Evolutionary conservation across 2,797 vertebrate genomes (phyloP), one percentile per base, ranked within the genome.

Genomic region (Amblyopsis hoosieri): DNA sequence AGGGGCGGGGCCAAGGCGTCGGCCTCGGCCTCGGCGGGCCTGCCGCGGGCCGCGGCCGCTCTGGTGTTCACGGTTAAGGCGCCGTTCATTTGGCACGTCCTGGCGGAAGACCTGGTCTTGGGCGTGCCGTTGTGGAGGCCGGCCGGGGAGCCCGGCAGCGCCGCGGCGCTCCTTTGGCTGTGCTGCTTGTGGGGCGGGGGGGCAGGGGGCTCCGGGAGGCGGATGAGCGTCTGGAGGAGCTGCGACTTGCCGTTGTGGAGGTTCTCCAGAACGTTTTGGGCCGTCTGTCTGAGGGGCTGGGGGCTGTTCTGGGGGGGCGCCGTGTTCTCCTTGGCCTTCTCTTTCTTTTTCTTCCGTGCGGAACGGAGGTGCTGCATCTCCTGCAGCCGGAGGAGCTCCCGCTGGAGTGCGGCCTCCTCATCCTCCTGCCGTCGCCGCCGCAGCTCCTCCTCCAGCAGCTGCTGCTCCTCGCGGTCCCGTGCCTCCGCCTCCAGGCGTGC

Each of bases 311-410:
- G 90, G 59, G 84, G 78, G 55, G 85, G 78, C 2, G 89, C 75
- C 0, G 89, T 84, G 72, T 88, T 86, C 74, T 94, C 93, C 80
- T 89, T 91, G 0, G 90, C 85, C 74, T 94, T 91, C 46, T 99
- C 97, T 85, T 94, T 97, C 92, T 94, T 97, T 94, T 98, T 99
- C 91, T 99, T 98, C 85, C 96, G 98, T 49, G 93, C 89, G 0
- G 93, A 91, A 0, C 94, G 89, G 61, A 96, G 90, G 19, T 95
- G 95, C 81, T 95, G 96, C 47, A 96, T 91, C 80, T 97, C 96
- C 71, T 97, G 96, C 72, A 98, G 93, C 31, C 94, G 90, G 1
- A 94, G 94, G 2, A 98, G 82, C 61, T 97, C 96, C 61, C 94
- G 94, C 76, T 97, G 94, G 62, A 98, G 93, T 3, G 86, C 93